Base-by-base conservation (phyloP, 2,888 invertebrate species). In the Pandemis heparana region DNA sequence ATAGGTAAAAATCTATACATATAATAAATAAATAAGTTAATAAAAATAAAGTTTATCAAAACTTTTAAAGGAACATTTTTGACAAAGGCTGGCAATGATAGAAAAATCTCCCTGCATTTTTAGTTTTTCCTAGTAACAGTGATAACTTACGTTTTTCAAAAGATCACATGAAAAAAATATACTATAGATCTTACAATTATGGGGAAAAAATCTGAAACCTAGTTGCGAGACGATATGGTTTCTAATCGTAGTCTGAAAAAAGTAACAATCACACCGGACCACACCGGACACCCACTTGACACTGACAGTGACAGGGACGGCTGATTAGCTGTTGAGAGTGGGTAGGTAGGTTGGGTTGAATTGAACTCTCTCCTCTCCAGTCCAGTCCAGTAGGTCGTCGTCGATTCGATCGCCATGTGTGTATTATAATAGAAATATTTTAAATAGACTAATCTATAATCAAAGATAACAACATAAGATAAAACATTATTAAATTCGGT, bases 391-490 rank as follows among this genome's bases (percentile, higher is more conserved):
- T 68, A 62, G 56, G 53, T 59, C 39, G 51, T 18, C 18, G n/a
- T 38, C 23, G 18, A 10, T 72, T 62, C 56, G 46, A 56, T 63
- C 63, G 56, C 43, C 59, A 56, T 56, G 56, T 23, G 23, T 56
- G 56, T 56, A 23, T 23, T 56, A 23, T 23, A 71, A 41, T 60
- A 60, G 48, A 41, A 48, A 65, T 41, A 60, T 60, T 23, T 48
- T n/a, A 39, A 48, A 23, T 48, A 51, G 39, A 60, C 39, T 48
- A 23, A 46, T 18, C 18, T n/a, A 9, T 4, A 23, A 65, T 65
- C 60, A 14, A 12, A 7, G 71, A 66, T 60, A 71, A 60, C 71
- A 59, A 65, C 41, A 60, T 41, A 65, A 51, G 51, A 66, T 61
- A 66, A 66, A 51, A n/a, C 6, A 23, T 66, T 66, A 41, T 71